Evolutionary conservation across 2,113 vertebrate species (phyloP).

Genomic region (Mola mola): DNA sequence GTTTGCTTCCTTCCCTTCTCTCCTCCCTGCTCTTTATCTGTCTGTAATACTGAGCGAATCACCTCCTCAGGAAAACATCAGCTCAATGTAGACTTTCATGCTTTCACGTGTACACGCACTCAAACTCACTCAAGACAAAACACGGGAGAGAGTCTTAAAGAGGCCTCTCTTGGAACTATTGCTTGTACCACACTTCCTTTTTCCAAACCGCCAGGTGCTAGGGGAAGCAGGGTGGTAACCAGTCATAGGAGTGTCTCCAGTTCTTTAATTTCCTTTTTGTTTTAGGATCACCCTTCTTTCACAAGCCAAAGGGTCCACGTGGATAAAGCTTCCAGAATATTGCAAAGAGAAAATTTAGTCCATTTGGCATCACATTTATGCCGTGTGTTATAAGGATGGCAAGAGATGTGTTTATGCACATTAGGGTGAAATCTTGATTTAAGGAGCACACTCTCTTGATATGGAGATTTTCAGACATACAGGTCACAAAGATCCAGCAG

Average conservation of each 20-base stretch:
- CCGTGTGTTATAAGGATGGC: conserved; percentile 4
- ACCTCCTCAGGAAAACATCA: conserved; percentile 60
- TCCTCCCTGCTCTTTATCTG: conserved; percentile 30
- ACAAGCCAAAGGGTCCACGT: conserved; percentile 53
- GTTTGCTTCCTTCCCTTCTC: conserved; percentile 18
- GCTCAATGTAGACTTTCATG: conserved; percentile 50
- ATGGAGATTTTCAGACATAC: not conserved
- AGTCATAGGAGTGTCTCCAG: conserved; percentile 11
- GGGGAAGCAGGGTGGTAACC: conserved; percentile 3
- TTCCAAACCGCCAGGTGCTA: conserved; percentile 33
- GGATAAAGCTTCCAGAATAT: conserved; percentile 21
- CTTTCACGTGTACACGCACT: conserved; percentile 6
- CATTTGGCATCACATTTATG: not conserved
- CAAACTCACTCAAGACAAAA: conserved; percentile 3
- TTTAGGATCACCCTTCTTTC: conserved; percentile 31
- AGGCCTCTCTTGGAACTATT: conserved; percentile 21
- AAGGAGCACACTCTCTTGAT: conserved; percentile 1
- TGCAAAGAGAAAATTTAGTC: not conserved
- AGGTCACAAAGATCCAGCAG: not conserved
- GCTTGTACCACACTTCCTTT: conserved; percentile 26
- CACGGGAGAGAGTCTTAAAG: not conserved
- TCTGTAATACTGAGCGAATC: conserved; percentile 20
- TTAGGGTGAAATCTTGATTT: conserved; percentile 1
- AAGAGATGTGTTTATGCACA: not conserved
- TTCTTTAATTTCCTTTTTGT: conserved; percentile 7